A percentile compares a stretch with the other conserved stretches of the same genome.
phyloP scores from a whole-genome alignment of 2,888 invertebrate species.

The Microctonus hyperodae region DNA sequence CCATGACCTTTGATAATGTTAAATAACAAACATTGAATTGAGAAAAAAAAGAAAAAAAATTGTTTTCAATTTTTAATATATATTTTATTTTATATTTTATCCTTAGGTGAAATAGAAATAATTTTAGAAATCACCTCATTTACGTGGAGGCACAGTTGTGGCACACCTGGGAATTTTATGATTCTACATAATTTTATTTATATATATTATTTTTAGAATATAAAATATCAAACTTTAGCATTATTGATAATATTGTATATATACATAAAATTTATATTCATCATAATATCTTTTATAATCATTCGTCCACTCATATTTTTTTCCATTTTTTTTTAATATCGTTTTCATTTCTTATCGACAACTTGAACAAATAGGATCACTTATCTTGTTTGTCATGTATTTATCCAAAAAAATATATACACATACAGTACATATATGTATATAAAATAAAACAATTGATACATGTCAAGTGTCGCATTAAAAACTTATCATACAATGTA shows the following conservation, averaged over 20 bases:
- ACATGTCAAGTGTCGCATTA: not conserved
- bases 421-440: too few relatives aligned
- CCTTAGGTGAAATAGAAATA: not conserved
- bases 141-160: not conserved
- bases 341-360: not conserved
- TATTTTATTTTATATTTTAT: not conserved
- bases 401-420: not conserved
- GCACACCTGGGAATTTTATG: not conserved
- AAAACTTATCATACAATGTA: not conserved
- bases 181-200: not conserved
- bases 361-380: slow-evolving; percentile 7
- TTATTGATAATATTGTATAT: not conserved
- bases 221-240: not conserved
- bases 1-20: too few relatives aligned
- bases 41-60: too few relatives aligned
- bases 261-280: not conserved
- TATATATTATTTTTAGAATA: slow-evolving; percentile 1
- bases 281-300: slow-evolving; percentile 2
- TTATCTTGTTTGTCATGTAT: slow-evolving; percentile 18
- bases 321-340: not conserved
- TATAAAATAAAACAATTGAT: slow-evolving; percentile 1
- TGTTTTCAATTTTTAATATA: slow-evolving; percentile 4
- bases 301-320: not conserved
- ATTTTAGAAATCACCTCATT: not conserved
- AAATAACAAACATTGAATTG: too few relatives aligned